A percentile compares a stretch with the other conserved stretches of the same genome.
Conservation (phyloP, 2,888 invertebrate species). For the Monopis laevigella region DNA sequence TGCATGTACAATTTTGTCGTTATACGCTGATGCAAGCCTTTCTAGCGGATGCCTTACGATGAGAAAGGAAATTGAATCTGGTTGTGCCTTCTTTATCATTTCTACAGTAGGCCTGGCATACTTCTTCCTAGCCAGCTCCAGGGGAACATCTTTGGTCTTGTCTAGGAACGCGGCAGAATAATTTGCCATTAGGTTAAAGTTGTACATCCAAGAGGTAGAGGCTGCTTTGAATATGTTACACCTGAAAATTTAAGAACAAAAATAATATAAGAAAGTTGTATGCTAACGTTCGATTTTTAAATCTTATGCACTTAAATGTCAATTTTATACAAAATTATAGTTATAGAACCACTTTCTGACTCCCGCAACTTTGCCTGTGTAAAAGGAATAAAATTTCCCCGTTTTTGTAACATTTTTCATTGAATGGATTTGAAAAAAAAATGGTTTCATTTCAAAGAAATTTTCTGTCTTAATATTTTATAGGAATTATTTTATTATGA, state of each 20-base stretch:
- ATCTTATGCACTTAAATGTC: no score
- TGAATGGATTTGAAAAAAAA: no score
- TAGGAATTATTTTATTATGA: no score
- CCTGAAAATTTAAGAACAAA: constrained; percentile 43
- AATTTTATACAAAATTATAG: no score
- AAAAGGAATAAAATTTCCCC: no score
- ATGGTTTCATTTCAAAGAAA: no score
- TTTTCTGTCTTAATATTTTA: no score
- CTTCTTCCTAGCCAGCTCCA: constrained; percentile 80
- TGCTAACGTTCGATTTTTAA: neutral
- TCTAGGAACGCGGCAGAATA: constrained; percentile 80
- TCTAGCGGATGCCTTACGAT: constrained; percentile 86
- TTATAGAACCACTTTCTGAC: neutral
- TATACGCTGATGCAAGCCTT: constrained; percentile 81
- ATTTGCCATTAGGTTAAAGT: constrained; percentile 87
- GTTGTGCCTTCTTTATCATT: constrained; percentile 77
- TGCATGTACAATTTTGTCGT: constrained; percentile 85
- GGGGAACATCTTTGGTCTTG: constrained; percentile 80
- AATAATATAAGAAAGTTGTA: neutral
- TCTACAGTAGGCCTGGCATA: constrained; percentile 80
- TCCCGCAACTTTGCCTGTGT: no score
- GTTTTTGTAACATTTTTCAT: no score
- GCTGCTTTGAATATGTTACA: constrained; percentile 86
- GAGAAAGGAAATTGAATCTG: constrained; percentile 80
- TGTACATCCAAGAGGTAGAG: constrained; percentile 94